Percentiles rank a stretch among this genome's conserved stretches.
Conservation (phyloP, 2,797 vertebrate genomes). For the Syncerus caffer region DNA sequence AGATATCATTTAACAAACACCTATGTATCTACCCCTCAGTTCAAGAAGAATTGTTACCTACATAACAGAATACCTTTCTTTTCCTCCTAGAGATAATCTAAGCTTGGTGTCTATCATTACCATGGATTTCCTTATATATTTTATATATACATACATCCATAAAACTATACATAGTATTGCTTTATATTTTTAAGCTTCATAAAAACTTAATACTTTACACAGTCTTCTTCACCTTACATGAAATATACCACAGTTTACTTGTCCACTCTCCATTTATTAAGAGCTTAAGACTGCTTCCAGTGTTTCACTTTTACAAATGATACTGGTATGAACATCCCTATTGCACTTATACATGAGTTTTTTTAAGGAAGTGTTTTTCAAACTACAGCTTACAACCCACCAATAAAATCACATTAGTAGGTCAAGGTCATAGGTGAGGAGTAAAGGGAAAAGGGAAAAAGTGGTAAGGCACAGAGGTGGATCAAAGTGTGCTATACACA, state of each 20-base stretch:
- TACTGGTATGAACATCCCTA: constrained; percentile 10
- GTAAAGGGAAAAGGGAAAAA: background rate
- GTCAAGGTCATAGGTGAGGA: background rate
- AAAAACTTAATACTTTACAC: background rate
- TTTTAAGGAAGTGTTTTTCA: background rate
- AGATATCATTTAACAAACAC: constrained; percentile 1
- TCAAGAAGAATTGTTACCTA: background rate
- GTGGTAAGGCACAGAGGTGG: background rate
- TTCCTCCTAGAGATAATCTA: background rate
- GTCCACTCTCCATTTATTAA: constrained; percentile 2
- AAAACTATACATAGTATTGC: background rate
- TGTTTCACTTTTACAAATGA: background rate
- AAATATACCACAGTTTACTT: background rate
- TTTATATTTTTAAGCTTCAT: constrained; percentile 33
- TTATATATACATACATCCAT: background rate
- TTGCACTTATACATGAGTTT: background rate
- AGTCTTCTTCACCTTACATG: constrained; percentile 9
- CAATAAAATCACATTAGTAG: constrained; percentile 9
- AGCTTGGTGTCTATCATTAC: background rate
- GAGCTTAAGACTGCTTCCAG: background rate
- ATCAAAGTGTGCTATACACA: background rate
- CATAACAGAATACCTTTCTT: background rate
- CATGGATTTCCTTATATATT: background rate
- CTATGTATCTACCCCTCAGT: background rate
- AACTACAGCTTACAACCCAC: background rate